These are phyloP conservation scores for Stenopsyche tienmushanensis DNA, from an alignment of 1,140 invertebrate genomes.

Conservation along the genomic window DNA sequence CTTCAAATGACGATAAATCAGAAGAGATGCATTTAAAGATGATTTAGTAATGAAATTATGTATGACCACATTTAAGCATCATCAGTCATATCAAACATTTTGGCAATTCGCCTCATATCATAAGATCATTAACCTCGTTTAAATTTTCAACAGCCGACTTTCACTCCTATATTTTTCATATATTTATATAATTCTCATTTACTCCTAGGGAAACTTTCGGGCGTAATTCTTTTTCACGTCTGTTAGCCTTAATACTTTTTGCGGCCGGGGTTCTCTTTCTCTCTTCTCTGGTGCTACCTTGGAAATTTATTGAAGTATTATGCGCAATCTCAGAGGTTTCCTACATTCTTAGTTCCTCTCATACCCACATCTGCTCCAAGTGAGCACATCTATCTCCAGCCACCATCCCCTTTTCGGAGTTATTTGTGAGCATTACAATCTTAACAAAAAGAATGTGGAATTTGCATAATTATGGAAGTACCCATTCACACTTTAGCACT, in stretches of 20 bases:
- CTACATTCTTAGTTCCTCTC: slow-evolving; percentile 34
- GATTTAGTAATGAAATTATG: too few relatives aligned
- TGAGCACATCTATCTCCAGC: slow-evolving; percentile 34
- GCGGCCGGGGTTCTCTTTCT: slow-evolving; percentile 28
- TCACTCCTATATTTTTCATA: slow-evolving; percentile 2
- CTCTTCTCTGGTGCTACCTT: slow-evolving; percentile 21
- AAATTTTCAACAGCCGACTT: too few relatives aligned
- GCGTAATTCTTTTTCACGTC: slow-evolving; percentile 31
- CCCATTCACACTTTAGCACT: not conserved
- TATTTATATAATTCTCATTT: slow-evolving; percentile 24
- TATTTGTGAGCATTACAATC: slow-evolving; percentile 14
- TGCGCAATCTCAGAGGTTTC: slow-evolving; percentile 40
- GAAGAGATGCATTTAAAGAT: too few relatives aligned
- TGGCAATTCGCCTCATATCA: too few relatives aligned
- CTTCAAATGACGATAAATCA: too few relatives aligned
- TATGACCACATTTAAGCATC: too few relatives aligned
- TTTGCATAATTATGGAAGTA: slow-evolving; percentile 11
- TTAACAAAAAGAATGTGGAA: slow-evolving; percentile 14
- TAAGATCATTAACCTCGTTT: too few relatives aligned
- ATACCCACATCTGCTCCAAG: slow-evolving; percentile 16
- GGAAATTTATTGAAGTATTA: slow-evolving; percentile 42
- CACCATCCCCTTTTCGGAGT: slow-evolving; percentile 16
- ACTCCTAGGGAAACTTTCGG: slow-evolving; percentile 12
- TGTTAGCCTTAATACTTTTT: slow-evolving; percentile 38
- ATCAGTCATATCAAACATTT: too few relatives aligned